A percentile compares a stretch with the other conserved stretches of the same genome.
phyloP scores from a whole-genome alignment of 1,140 invertebrate species.

The Propsilocerus akamusi region DNA sequence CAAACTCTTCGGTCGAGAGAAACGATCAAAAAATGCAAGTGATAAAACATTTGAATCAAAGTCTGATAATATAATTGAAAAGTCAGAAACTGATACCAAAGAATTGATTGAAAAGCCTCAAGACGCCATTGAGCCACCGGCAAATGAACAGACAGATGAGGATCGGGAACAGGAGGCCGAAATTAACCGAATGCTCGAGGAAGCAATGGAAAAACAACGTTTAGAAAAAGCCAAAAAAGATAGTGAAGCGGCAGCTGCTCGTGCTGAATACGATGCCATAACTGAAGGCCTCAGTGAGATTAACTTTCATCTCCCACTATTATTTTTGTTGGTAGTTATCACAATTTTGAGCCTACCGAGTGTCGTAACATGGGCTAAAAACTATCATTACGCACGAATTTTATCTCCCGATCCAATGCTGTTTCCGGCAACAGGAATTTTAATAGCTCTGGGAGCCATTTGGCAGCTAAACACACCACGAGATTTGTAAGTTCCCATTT shows the following conservation, averaged over 20 bases:
- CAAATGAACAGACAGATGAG: not conserved
- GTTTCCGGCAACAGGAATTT: conserved; percentile 10
- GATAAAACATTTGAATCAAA: conserved; percentile 5
- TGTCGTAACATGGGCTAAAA: conserved; percentile 37
- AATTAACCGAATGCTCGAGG: conserved; percentile 7
- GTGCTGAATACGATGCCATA: conserved; percentile 8
- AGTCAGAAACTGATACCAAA: conserved; percentile 5
- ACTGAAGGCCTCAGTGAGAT: conserved; percentile 26
- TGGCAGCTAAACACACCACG: conserved; percentile 17
- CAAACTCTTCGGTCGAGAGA: conserved; percentile 14
- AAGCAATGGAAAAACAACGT: not conserved
- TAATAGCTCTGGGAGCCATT: conserved; percentile 13
- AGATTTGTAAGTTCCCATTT: conserved; percentile 16
- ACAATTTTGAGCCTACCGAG: conserved; percentile 32
- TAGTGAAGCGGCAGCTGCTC: not conserved
- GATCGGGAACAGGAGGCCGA: not conserved
- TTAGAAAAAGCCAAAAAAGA: not conserved
- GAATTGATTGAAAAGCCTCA: not conserved
- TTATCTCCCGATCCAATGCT: conserved; percentile 15
- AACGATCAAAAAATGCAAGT: conserved; percentile 10
- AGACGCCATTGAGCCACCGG: not conserved
- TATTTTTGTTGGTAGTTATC: conserved; percentile 32
- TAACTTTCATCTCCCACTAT: conserved; percentile 38
- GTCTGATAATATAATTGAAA: not conserved
- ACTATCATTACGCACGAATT: conserved; percentile 23